A percentile compares a stretch with the other conserved stretches of the same genome.
Evolutionary conservation across 1,140 invertebrate genomes (phyloP).

Genomic region (Idris sp.): DNA sequence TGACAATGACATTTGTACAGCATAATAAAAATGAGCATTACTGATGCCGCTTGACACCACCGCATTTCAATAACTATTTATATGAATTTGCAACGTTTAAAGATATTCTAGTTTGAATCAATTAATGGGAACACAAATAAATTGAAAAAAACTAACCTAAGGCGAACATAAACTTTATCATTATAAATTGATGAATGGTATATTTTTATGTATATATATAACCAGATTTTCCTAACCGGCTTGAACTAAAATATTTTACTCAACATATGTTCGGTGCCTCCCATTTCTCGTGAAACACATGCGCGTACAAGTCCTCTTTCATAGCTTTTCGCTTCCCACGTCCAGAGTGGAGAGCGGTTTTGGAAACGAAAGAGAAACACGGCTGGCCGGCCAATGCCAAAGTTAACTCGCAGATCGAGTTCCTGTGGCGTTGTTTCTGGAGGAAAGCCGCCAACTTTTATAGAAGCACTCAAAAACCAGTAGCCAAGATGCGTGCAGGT

Average conservation of each 20-base stretch:
- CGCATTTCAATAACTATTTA: too few relatives aligned
- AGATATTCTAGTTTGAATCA: too few relatives aligned
- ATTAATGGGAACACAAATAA: too few relatives aligned
- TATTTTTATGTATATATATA: too few relatives aligned
- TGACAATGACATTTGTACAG: too few relatives aligned
- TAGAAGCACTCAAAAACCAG: slow-evolving; percentile 36
- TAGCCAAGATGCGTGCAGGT: slow-evolving; percentile 55
- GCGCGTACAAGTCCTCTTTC: slow-evolving; percentile 56
- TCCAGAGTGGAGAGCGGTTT: slow-evolving; percentile 52
- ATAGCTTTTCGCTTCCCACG: slow-evolving; percentile 63
- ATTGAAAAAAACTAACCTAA: too few relatives aligned
- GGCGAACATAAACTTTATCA: too few relatives aligned
- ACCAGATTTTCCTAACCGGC: slow-evolving; percentile 35
- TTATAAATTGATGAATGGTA: too few relatives aligned
- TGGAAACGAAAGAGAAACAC: slow-evolving; percentile 52
- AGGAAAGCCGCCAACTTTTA: slow-evolving; percentile 29
- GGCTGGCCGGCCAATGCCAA: slow-evolving; percentile 36
- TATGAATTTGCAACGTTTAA: too few relatives aligned
- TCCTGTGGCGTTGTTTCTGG: slow-evolving; percentile 41
- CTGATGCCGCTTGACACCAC: too few relatives aligned
- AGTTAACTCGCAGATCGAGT: slow-evolving; percentile 51
- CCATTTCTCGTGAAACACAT: slow-evolving; percentile 65
- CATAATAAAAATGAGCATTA: too few relatives aligned
- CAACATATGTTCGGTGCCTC: slow-evolving; percentile 63
- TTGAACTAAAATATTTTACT: slow-evolving; percentile 48